phyloP scores from a whole-genome alignment of 2,888 invertebrate genomes.

The Pherbina coryleti region DNA sequence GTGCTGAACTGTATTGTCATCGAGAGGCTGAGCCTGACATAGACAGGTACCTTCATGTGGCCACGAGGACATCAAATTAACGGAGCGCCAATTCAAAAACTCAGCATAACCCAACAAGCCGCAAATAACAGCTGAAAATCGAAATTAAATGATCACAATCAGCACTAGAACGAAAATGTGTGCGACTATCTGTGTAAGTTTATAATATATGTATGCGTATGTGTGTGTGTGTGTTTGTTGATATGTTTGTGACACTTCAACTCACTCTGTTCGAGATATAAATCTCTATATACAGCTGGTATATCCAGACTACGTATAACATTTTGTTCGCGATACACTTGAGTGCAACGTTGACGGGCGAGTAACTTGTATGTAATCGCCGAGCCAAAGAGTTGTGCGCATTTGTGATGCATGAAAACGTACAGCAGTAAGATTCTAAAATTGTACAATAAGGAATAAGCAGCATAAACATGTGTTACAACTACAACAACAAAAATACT shows the following conservation, averaged over 20 bases:
- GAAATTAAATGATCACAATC: neutral
- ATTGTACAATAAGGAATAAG: slow-evolving; percentile 12
- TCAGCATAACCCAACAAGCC: slow-evolving; percentile 62
- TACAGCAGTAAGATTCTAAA: slow-evolving; percentile 60
- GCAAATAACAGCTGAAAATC: slow-evolving; percentile 58
- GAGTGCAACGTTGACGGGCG: slow-evolving; percentile 55
- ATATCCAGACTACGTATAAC: slow-evolving; percentile 59
- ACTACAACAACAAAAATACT: neutral
- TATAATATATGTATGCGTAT: neutral
- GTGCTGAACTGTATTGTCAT: neutral
- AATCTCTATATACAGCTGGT: slow-evolving; percentile 60
- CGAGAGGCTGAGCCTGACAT: slow-evolving; percentile 32
- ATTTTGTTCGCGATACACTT: slow-evolving; percentile 61
- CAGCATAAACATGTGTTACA: neutral
- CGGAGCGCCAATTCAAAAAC: slow-evolving; percentile 62
- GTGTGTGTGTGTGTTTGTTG: neutral
- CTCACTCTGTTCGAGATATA: slow-evolving; percentile 65
- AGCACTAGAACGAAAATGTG: neutral
- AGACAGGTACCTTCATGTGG: slow-evolving; percentile 44
- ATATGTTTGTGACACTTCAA: slow-evolving; percentile 4
- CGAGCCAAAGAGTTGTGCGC: slow-evolving; percentile 54
- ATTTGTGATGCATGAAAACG: slow-evolving; percentile 61
- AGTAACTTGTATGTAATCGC: slow-evolving; percentile 54
- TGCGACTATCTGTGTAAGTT: too few species aligned
- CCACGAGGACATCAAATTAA: slow-evolving; percentile 58